These are phyloP conservation scores for Zaprionus nigranus DNA, from an alignment of 1,140 invertebrate genomes.

Conservation along the genomic window DNA sequence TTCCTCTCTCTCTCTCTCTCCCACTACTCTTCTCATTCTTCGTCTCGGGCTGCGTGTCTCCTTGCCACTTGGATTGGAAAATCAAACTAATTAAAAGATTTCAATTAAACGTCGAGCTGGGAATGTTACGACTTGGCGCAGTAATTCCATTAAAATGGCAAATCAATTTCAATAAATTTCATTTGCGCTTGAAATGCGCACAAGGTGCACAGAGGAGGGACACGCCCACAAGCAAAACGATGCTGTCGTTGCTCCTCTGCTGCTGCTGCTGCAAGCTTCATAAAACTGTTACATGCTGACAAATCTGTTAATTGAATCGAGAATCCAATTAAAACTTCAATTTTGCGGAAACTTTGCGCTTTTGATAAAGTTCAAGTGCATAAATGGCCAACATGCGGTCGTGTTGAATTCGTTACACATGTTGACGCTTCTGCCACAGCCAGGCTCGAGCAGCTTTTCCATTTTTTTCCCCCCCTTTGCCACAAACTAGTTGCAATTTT, in stretches of 20 bases:
- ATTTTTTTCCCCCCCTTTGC: constrained; percentile 9
- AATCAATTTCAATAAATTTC: constrained; percentile 83
- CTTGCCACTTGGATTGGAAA: constrained; percentile 79
- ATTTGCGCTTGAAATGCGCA: constrained; percentile 48
- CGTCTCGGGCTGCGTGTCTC: constrained; percentile 44
- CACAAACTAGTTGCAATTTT: constrained; percentile 4
- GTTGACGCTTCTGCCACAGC: constrained; percentile 39
- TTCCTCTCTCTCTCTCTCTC: constrained; percentile 2
- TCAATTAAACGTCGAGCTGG: constrained; percentile 78
- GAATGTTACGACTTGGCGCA: constrained; percentile 51
- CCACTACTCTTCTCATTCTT: neutral
- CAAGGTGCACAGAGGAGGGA: constrained; percentile 47
- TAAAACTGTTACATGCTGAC: constrained; percentile 80
- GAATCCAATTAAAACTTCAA: constrained; percentile 84
- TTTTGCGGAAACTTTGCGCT: constrained; percentile 60
- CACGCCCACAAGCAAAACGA: constrained; percentile 30
- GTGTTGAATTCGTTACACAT: constrained; percentile 40
- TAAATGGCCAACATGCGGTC: constrained; percentile 71
- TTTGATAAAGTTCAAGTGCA: constrained; percentile 68
- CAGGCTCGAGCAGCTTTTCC: constrained; percentile 25
- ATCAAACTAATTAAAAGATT: constrained; percentile 84
- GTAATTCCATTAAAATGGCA: constrained; percentile 76
- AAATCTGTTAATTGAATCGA: constrained; percentile 84
- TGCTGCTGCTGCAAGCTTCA: constrained; percentile 47
- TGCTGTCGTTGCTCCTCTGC: constrained; percentile 7